Evolutionary conservation across 2,797 vertebrate genomes (phyloP), one percentile per base, ranked within the genome.

Genomic region (Semotilus atromaculatus): DNA sequence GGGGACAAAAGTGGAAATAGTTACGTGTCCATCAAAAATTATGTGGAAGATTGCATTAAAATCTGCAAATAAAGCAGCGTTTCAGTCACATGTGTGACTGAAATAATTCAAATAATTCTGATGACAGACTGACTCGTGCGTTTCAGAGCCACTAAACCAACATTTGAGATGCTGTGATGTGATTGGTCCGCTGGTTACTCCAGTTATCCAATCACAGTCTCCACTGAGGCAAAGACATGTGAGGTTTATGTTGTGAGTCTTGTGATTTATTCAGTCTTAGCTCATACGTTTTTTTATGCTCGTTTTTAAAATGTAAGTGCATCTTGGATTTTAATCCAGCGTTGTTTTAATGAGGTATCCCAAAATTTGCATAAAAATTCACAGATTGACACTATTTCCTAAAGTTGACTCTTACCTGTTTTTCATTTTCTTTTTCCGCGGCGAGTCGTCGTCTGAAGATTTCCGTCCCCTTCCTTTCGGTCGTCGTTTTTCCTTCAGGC

Each of bases 351-450:
- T 23, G 53, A 9, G n/a, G 5, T 14, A 26, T 60, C n/a, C 58
- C 23, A 13, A 26, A 26, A 26, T 26, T 21, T 8, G 21, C 19
- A 53, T 53, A 21, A 21, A 53, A 21, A 21, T 53, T n/a, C n/a
- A n/a, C n/a, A n/a, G 0, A 66, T 48, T 7, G 45, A 1, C 45
- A 45, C 0, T 0, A 2, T 26, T 79, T 43, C 14, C 43, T 26
- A 45, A 60, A 45, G 21, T 31, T 18, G 3, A 16, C 60, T 31
- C 81, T 82, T 91, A 98, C 98, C 97, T 96, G 93, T 95, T 96
- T 93, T 99, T 99, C 0, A 96, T 93, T 85, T 98, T 99, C 94
- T 99, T 99, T 91, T 98, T 99, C 91, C 92, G 96, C 0, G 97
- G 97, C 9, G 96, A 97, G 10, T 99, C 97, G 83, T 99, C 98